Percentiles rank a stretch among this genome's conserved stretches.
Conservation (phyloP, 2,888 invertebrate species). For the Drosophila multiciliata region DNA sequence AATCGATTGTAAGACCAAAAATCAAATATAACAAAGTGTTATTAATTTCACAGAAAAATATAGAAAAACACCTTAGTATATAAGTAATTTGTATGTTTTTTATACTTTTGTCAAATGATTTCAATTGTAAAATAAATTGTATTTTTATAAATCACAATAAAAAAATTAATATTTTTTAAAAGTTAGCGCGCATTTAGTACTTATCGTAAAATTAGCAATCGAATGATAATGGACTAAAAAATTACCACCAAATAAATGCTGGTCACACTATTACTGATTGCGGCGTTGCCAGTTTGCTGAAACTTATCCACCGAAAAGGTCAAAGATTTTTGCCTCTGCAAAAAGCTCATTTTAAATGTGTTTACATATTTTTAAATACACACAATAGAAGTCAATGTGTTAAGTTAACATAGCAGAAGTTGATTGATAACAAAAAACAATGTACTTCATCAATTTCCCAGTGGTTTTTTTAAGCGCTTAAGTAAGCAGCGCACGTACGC, state of each 20-base stretch:
- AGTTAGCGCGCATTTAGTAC: not conserved
- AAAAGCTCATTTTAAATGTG: slow-evolving; percentile 53
- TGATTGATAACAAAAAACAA: slow-evolving; percentile 16
- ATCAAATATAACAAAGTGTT: slow-evolving; percentile 41
- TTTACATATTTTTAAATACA: slow-evolving; percentile 9
- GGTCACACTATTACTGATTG: slow-evolving; percentile 15
- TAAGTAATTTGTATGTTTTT: slow-evolving; percentile 51
- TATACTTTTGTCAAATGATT: slow-evolving; percentile 44
- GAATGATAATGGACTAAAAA: not conserved
- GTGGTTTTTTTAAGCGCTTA: slow-evolving; percentile 8
- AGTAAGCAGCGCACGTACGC: slow-evolving; percentile 52
- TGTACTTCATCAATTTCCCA: slow-evolving; percentile 31
- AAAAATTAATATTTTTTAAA: not conserved
- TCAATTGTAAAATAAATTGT: slow-evolving; percentile 71
- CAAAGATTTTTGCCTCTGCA: slow-evolving; percentile 30
- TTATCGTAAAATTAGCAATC: not conserved
- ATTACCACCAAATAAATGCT: not conserved
- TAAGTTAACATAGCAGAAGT: not conserved
- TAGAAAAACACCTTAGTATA: slow-evolving; percentile 24
- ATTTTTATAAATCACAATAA: slow-evolving; percentile 67
- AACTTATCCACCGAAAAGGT: slow-evolving; percentile 26
- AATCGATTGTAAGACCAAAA: slow-evolving; percentile 76
- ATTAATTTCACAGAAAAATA: slow-evolving; percentile 51
- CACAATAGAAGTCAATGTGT: slow-evolving; percentile 33
- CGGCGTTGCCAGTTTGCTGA: slow-evolving; percentile 31